Percentiles rank a stretch among this genome's conserved stretches.
phyloP scores from a whole-genome alignment of 2,888 invertebrate genomes.

The Lithophane socia region DNA sequence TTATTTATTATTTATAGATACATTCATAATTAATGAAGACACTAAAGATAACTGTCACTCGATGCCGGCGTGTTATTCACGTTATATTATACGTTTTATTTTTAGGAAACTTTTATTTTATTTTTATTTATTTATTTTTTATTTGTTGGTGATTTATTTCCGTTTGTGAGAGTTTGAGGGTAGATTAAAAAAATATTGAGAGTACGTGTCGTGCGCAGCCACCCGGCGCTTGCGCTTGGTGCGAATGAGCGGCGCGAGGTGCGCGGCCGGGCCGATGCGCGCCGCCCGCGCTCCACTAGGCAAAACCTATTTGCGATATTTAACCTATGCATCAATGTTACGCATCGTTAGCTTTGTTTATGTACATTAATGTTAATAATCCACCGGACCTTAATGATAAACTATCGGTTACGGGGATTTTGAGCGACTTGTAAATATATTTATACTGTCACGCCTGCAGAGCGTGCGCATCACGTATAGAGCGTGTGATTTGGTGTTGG shows the following conservation, averaged over 20 bases:
- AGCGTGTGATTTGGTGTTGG: slow-evolving; percentile 77
- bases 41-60: slow-evolving; percentile 83
- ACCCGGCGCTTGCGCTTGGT: slow-evolving; percentile 80
- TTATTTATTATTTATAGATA: slow-evolving; percentile 77
- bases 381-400: slow-evolving; percentile 77
- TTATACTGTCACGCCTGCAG: slow-evolving; percentile 78
- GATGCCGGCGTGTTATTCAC: slow-evolving; percentile 71
- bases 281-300: slow-evolving; percentile 70
- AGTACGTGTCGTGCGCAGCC: slow-evolving; percentile 75
- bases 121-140: slow-evolving; percentile 53
- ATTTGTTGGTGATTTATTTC: slow-evolving; percentile 57
- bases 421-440: slow-evolving; percentile 77
- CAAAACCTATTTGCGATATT: slow-evolving; percentile 81
- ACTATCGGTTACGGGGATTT: slow-evolving; percentile 74
- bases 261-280: slow-evolving; percentile 69
- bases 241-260: slow-evolving; percentile 79
- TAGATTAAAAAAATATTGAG: slow-evolving; percentile 65
- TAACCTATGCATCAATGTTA: slow-evolving; percentile 71
- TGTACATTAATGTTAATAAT: slow-evolving; percentile 78
- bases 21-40: slow-evolving; percentile 76
- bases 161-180: slow-evolving; percentile 69
- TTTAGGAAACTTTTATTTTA: slow-evolving; percentile 43
- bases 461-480: slow-evolving; percentile 84
- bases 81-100: slow-evolving; percentile 36
- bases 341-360: slow-evolving; percentile 79